Conservation (phyloP, 2,113 vertebrate species). For the Lycocorax pyrrhopterus region DNA sequence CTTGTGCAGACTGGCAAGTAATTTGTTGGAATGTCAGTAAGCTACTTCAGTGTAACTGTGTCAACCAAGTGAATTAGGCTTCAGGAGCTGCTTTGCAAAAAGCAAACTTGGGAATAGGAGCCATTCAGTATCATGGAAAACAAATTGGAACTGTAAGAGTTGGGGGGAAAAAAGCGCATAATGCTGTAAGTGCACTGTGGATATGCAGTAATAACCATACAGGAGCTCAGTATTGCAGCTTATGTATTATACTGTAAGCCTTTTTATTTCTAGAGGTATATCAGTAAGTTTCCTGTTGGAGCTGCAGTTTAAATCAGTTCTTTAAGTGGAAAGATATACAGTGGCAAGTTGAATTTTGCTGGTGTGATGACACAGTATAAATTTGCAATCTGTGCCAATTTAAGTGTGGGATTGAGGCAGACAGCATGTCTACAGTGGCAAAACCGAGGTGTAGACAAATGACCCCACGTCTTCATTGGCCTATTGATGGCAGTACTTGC, state of each 20-base stretch:
- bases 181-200: background rate
- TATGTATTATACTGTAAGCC: background rate
- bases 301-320: background rate
- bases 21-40: background rate
- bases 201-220: background rate
- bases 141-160: background rate
- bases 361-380: background rate
- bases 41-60: background rate
- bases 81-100: background rate
- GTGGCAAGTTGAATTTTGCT: background rate
- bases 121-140: background rate
- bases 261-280: background rate
- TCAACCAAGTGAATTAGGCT: background rate
- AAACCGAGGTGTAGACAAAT: background rate
- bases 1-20: background rate
- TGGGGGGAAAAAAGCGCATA: background rate
- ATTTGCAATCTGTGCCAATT: background rate
- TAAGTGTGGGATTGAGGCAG: background rate
- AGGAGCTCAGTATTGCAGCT: background rate
- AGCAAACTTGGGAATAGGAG: background rate
- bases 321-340: background rate
- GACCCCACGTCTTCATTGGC: background rate
- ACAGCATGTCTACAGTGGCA: background rate
- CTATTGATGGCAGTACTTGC: conserved; percentile 8
- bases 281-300: background rate